Evolutionary conservation across 2,113 vertebrate species (phyloP), one percentile per base, ranked within the genome.

Genomic region (Pseudorhombus dupliciocellatus): DNA sequence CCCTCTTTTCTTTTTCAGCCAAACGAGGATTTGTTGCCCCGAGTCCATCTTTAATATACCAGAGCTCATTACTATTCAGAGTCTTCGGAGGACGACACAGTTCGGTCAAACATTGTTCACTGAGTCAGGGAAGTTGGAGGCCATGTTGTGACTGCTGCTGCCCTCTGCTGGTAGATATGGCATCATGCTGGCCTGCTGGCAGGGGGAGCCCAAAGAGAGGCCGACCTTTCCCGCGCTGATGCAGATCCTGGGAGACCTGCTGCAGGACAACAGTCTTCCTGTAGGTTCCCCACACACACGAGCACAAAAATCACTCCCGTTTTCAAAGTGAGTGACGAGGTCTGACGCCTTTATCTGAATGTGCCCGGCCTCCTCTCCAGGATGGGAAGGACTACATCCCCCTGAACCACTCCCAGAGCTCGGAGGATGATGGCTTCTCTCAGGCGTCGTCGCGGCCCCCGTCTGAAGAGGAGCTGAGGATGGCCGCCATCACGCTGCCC

Each of bases 121-220:
- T n/a, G 12, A 62, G 55, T 25, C 1, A 11, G 9, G 2, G 20
- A 30, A 12, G 60, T 34, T 57, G 4, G 7, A n/a, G n/a, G 11
- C 14, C 52, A 66, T 61, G 61, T 65, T 80, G 66, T 87, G 74
- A 80, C n/a, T 6, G 77, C 1, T 84, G 61, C 83, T 80, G 80
- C 86, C 82, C 84, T 75, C 89, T 92, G 79, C 88, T 85, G 70
- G 80, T 88, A 98, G 97, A 94, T 96, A 98, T 14, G 95, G 93
- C 61, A 92, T 98, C 88, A 99, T 99, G 98, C 90, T 98, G 91
- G 96, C 93, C 89, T 98, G 97, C 91, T 99, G 98, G 98, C 95
- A 97, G 0, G 94, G 97, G 0, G 97, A 99, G 83, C 97, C 96
- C 74, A 96, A 95, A 76, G 94, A 96, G 46, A 95, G 98, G 69